A percentile compares a stretch with the other conserved stretches of the same genome.
Evolutionary conservation across 2,797 vertebrate genomes (phyloP).

Genomic region (Falco novaeseelandiae): DNA sequence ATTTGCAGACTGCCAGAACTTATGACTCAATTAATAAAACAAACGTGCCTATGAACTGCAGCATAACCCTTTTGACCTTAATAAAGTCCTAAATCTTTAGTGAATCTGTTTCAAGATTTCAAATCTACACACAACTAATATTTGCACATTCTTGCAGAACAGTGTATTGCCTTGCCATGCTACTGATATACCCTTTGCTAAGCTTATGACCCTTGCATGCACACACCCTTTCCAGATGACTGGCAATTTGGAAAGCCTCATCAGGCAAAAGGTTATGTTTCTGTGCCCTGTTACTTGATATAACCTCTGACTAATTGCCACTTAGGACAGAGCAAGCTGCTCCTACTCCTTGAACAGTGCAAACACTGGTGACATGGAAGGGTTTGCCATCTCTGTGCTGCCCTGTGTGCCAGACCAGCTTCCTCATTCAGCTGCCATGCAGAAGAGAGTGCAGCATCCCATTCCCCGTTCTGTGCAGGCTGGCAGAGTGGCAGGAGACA

Average conservation of each 20-base stretch:
- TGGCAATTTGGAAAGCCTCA: constrained; percentile 43
- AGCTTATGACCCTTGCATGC: constrained; percentile 21
- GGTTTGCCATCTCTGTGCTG: background rate
- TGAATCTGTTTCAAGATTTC: constrained; percentile 61
- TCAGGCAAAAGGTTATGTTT: background rate
- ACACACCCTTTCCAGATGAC: constrained; percentile 27
- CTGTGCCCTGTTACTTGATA: background rate
- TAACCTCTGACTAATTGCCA: background rate
- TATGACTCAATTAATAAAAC: constrained; percentile 79
- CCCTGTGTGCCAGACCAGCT: background rate
- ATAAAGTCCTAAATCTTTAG: constrained; percentile 67
- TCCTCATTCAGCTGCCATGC: background rate
- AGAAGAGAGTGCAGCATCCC: background rate
- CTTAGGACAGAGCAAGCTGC: background rate
- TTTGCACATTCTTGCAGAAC: background rate
- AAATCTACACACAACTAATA: constrained; percentile 35
- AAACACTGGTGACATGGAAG: background rate
- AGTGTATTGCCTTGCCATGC: constrained; percentile 45
- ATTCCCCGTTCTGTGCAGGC: accelerated
- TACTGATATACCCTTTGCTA: background rate
- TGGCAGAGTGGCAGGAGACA: background rate
- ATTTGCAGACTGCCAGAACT: constrained; percentile 67
- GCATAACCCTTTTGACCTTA: constrained; percentile 69
- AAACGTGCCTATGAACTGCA: constrained; percentile 68
- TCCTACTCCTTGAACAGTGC: background rate